Conservation (phyloP, 2,797 vertebrate species). For the Acrossocheilus fasciatus region DNA sequence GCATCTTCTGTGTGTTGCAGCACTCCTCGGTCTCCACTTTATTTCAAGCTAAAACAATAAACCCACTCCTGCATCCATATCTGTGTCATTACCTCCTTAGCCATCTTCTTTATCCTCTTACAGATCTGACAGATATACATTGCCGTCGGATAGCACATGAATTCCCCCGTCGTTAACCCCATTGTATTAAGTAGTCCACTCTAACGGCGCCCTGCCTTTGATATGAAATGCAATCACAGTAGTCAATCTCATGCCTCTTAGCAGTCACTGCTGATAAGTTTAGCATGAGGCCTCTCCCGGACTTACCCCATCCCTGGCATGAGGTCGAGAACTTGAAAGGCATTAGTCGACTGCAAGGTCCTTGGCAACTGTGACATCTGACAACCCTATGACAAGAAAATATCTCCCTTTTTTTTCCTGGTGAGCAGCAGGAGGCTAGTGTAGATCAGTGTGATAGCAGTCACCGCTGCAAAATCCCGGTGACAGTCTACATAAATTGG, state of each 20-base stretch:
- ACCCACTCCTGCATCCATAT: constrained; percentile 16
- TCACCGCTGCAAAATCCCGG: constrained; percentile 53
- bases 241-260: constrained; percentile 46
- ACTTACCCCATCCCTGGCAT: constrained; percentile 41
- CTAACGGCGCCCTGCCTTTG: constrained; percentile 17
- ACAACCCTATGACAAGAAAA: constrained; percentile 59
- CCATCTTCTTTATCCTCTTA: constrained; percentile 21
- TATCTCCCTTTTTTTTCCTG: constrained; percentile 38
- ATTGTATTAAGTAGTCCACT: constrained; percentile 3
- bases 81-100: constrained; percentile 27
- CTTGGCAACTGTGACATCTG: constrained; percentile 59
- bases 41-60: background rate
- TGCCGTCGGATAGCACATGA: constrained; percentile 7
- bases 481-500: constrained; percentile 70
- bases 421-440: constrained; percentile 52
- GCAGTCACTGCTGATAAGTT: constrained; percentile 42
- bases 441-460: constrained; percentile 63
- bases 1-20: background rate
- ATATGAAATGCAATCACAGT: constrained; percentile 41
- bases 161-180: constrained; percentile 19
- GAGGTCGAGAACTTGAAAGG: constrained; percentile 50
- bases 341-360: constrained; percentile 57
- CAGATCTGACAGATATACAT: constrained; percentile 7
- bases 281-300: constrained; percentile 35
- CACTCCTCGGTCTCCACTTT: background rate